Evolutionary conservation across 2,888 invertebrate genomes (phyloP).

Genomic region (Lydus trimaculatus): DNA sequence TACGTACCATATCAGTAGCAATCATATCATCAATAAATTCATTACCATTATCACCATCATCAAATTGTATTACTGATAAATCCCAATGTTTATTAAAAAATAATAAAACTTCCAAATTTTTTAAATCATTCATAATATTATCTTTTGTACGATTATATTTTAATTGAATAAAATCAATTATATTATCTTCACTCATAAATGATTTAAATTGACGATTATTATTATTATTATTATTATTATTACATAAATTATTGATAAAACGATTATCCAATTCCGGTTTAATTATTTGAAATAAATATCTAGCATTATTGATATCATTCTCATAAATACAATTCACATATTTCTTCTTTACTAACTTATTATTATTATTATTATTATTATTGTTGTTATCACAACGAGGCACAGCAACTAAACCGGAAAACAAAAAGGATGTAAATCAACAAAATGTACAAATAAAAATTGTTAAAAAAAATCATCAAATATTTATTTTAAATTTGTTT

Average conservation of each 20-base stretch:
- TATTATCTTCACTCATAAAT: slow-evolving; percentile 70
- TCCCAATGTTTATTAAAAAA: slow-evolving; percentile 79
- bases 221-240: slow-evolving; percentile 53
- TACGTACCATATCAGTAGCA: slow-evolving; percentile 56
- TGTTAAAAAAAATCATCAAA: slow-evolving; percentile 19
- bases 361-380: slow-evolving; percentile 43
- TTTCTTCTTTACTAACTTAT: slow-evolving; percentile 58
- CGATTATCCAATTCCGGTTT: slow-evolving; percentile 70
- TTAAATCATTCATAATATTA: slow-evolving; percentile 65
- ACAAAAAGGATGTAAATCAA: slow-evolving; percentile 6
- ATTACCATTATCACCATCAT: slow-evolving; percentile 53
- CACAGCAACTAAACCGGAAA: slow-evolving; percentile 56
- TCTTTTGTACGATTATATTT: slow-evolving; percentile 54
- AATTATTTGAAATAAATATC: slow-evolving; percentile 70
- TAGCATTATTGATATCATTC: slow-evolving; percentile 68
- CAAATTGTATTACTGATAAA: slow-evolving; percentile 66
- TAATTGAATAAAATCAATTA: slow-evolving; percentile 65
- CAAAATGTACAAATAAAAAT: slow-evolving; percentile 15
- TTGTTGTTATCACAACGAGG: slow-evolving; percentile 66
- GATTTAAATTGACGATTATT: slow-evolving; percentile 60
- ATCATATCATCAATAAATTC: slow-evolving; percentile 44
- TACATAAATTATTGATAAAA: slow-evolving; percentile 67
- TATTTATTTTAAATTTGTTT: slow-evolving; percentile 24
- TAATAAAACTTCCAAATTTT: slow-evolving; percentile 73
- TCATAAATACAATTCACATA: slow-evolving; percentile 72